Evolutionary conservation across 2,113 vertebrate genomes (phyloP).

Genomic region (Colistium nudipinnis): DNA sequence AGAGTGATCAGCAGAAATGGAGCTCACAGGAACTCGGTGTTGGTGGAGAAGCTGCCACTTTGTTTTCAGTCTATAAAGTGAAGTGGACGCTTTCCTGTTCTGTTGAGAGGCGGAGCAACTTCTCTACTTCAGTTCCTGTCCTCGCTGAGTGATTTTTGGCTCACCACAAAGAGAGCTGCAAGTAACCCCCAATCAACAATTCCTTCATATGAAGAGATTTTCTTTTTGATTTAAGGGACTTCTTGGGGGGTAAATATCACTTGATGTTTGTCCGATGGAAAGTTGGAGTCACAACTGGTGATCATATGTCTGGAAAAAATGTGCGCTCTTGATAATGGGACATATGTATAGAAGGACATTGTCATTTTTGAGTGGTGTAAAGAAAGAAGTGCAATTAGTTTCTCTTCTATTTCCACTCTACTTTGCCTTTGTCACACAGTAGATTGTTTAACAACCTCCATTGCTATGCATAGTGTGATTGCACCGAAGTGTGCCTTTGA

Average conservation of each 20-base stretch:
- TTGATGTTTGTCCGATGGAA: constrained; percentile 43
- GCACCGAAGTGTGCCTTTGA: constrained; percentile 25
- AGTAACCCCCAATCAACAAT: constrained; percentile 54
- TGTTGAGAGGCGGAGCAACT: constrained; percentile 33
- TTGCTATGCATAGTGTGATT: constrained; percentile 53
- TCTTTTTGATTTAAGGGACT: constrained; percentile 52
- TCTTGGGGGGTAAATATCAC: constrained; percentile 36
- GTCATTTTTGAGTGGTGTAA: constrained; percentile 51
- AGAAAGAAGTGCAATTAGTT: constrained; percentile 64
- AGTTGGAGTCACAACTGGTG: constrained; percentile 36
- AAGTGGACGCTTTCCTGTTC: constrained; percentile 53
- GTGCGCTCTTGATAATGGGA: constrained; percentile 45
- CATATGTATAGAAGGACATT: constrained; percentile 14
- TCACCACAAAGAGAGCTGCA: constrained; percentile 32
- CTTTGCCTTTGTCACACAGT: constrained; percentile 30
- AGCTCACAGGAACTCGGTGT: constrained; percentile 58
- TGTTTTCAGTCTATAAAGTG: constrained; percentile 23
- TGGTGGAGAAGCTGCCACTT: constrained; percentile 39
- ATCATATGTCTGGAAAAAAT: constrained; percentile 22
- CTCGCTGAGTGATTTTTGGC: constrained; percentile 63
- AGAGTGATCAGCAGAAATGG: constrained; percentile 42
- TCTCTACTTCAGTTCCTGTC: constrained; percentile 60
- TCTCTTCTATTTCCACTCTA: constrained; percentile 32
- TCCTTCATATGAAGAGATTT: constrained; percentile 46
- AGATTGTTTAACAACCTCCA: constrained; percentile 34